Evolutionary conservation across 2,797 vertebrate species (phyloP).

Genomic region (Kryptopterus vitreolus): DNA sequence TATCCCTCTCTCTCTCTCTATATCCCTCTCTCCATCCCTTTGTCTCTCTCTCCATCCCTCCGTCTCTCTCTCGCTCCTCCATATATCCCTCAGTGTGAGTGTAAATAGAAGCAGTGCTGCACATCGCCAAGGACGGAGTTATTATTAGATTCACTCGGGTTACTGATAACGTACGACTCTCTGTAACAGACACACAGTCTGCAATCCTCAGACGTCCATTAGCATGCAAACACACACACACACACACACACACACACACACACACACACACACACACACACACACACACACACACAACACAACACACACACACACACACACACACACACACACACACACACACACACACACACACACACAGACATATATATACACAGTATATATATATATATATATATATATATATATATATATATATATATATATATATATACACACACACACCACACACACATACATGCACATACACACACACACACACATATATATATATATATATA

Average conservation of each 20-base stretch:
- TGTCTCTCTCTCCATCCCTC: conserved; percentile 20
- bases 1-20: too few relatives aligned
- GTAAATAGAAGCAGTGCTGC: conserved; percentile 65
- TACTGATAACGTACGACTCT: conserved; percentile 62
- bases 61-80: conserved; percentile 59
- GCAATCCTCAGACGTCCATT: conserved; percentile 31
- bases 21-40: conserved; percentile 45
- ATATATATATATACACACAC: too few relatives aligned
- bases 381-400: too few relatives aligned
- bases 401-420: too few relatives aligned
- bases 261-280: conserved; percentile 22
- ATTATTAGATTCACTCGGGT: conserved; percentile 76
- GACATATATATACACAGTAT: too few relatives aligned
- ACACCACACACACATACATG: too few relatives aligned
- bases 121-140: conserved; percentile 71
- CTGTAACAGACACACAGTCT: conserved; percentile 42
- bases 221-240: conserved; percentile 29
- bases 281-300: too few relatives aligned
- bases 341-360: not conserved
- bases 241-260: conserved; percentile 28
- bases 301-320: too few relatives aligned
- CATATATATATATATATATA: too few relatives aligned
- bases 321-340: not conserved
- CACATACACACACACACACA: too few relatives aligned
- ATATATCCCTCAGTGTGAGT: conserved; percentile 63